These are phyloP conservation scores for Plutomurus gul DNA, from an alignment of 1,140 invertebrate genomes.

Conservation along the genomic window DNA sequence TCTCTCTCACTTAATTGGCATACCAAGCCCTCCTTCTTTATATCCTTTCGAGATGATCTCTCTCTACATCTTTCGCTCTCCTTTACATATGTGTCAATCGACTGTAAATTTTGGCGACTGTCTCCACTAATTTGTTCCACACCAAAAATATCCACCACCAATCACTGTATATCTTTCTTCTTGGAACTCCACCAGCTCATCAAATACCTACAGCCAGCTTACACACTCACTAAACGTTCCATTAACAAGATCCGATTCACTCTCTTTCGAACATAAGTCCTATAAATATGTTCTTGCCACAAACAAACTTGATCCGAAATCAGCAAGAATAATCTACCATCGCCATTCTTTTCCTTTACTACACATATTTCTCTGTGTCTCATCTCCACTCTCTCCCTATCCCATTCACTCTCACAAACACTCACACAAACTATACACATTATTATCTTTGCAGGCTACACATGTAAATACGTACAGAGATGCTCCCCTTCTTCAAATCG, in stretches of 20 bases:
- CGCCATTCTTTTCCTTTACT: background rate
- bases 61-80: slow-evolving; percentile 29
- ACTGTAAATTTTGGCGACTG: slow-evolving; percentile 55
- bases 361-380: background rate
- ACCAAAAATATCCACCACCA: slow-evolving; percentile 53
- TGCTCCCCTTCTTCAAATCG: no score
- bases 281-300: slow-evolving; percentile 37
- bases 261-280: slow-evolving; percentile 1
- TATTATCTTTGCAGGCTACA: background rate
- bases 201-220: slow-evolving; percentile 44
- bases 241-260: slow-evolving; percentile 47
- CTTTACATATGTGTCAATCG: slow-evolving; percentile 54
- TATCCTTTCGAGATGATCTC: slow-evolving; percentile 39
- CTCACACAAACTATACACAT: background rate
- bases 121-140: slow-evolving; percentile 55
- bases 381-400: background rate
- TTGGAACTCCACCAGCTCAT: slow-evolving; percentile 54
- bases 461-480: background rate
- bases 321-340: background rate
- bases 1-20: slow-evolving; percentile 53
- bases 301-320: slow-evolving; percentile 28
- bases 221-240: slow-evolving; percentile 50
- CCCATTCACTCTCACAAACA: background rate
- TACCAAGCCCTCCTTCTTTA: slow-evolving; percentile 49
- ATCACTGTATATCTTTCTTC: slow-evolving; percentile 47